phyloP scores from a whole-genome alignment of 2,113 vertebrate species.

The Choloepus hoffmanni region DNA sequence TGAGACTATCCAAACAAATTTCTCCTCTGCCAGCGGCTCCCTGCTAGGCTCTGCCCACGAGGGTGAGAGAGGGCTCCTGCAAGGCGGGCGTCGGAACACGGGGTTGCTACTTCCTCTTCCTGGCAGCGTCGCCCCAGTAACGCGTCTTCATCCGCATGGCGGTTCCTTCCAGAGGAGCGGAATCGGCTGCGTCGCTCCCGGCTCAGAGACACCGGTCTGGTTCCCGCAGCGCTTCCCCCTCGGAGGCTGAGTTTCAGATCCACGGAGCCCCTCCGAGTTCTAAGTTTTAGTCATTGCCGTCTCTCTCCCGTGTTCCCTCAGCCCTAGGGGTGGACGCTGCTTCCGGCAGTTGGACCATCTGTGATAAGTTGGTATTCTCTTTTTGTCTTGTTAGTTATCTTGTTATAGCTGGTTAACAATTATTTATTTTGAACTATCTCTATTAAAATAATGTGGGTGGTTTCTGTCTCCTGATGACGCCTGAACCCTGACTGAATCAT shows the following conservation, averaged over 20 bases:
- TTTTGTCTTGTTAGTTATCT: not conserved
- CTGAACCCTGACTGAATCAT: not conserved
- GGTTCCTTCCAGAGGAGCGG: not conserved
- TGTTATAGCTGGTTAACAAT: not conserved
- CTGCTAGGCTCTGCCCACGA: not conserved
- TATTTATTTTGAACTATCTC: not conserved
- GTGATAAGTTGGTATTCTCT: not conserved
- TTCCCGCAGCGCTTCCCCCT: not conserved
- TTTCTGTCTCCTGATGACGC: not conserved
- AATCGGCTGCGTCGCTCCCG: not conserved
- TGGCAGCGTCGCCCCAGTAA: not conserved
- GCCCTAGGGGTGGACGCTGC: not conserved
- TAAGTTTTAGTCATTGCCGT: not conserved
- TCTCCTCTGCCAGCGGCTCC: not conserved
- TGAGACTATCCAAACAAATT: not conserved
- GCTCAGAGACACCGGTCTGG: not conserved
- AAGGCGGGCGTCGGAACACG: not conserved
- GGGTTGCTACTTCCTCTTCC: not conserved
- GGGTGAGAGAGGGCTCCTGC: not conserved
- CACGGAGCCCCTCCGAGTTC: not conserved
- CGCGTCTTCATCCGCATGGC: not conserved
- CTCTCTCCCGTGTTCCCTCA: not conserved
- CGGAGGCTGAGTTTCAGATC: not conserved
- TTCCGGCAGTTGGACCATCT: not conserved
- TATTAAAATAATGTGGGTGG: not conserved